A percentile compares a stretch with the other conserved stretches of the same genome.
These are phyloP conservation scores for Drosophila cognata DNA, from an alignment of 2,888 invertebrate genomes.

Conservation along the genomic window DNA sequence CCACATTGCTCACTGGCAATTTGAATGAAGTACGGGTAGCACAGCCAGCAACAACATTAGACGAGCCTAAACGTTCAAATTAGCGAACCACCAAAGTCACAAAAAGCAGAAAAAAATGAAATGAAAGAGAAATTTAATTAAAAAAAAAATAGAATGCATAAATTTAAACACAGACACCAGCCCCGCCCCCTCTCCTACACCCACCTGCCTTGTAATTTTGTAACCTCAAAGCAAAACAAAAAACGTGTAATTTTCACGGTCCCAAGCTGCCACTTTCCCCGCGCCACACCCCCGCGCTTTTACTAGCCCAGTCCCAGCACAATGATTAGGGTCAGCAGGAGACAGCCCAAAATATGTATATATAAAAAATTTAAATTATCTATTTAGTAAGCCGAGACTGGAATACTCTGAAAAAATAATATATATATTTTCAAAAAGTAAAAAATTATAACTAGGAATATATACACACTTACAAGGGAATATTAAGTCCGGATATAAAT, in stretches of 20 bases:
- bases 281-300: slow-evolving; percentile 35
- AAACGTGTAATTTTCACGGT: slow-evolving; percentile 78
- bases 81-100: slow-evolving; percentile 56
- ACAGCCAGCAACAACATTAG: slow-evolving; percentile 63
- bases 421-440: background rate
- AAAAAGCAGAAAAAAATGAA: slow-evolving; percentile 27
- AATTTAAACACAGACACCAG: slow-evolving; percentile 53
- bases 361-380: slow-evolving; percentile 2
- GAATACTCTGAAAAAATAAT: slow-evolving; percentile 39
- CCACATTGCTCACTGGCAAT: slow-evolving; percentile 49
- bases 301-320: slow-evolving; percentile 66
- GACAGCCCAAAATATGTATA: slow-evolving; percentile 32
- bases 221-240: slow-evolving; percentile 62
- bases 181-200: slow-evolving; percentile 19
- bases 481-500: background rate
- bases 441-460: too few relatives aligned
- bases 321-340: slow-evolving; percentile 76
- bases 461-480: background rate
- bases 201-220: slow-evolving; percentile 68
- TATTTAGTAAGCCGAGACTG: slow-evolving; percentile 6
- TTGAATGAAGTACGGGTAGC: slow-evolving; percentile 58
- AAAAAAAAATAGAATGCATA: slow-evolving; percentile 67
- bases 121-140: slow-evolving; percentile 74
- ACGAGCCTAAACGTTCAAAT: slow-evolving; percentile 76
- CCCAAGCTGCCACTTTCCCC: slow-evolving; percentile 56